These are phyloP conservation scores for Yasuhikotakia modesta DNA, from an alignment of 2,797 vertebrate species.

Conservation along the genomic window DNA sequence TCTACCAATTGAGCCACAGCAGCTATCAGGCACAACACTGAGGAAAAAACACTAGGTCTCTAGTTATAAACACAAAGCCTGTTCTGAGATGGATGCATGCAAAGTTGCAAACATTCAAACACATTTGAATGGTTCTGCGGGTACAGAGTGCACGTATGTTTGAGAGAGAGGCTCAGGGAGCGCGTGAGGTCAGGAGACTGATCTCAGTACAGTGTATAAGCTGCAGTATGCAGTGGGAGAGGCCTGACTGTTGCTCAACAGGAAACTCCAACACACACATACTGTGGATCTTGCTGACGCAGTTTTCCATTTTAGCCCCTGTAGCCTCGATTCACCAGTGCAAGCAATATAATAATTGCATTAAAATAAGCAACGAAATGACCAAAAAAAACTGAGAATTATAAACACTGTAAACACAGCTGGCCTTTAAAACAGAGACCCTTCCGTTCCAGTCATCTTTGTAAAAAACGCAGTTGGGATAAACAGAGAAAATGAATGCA, in stretches of 20 bases:
- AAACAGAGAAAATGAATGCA: not conserved
- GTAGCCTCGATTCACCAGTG: conserved; percentile 8
- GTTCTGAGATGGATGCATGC: not conserved
- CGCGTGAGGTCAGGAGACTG: conserved; percentile 20
- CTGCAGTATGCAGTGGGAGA: conserved; percentile 28
- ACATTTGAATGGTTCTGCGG: conserved; percentile 9
- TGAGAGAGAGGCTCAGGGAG: not conserved
- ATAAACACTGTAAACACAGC: not conserved
- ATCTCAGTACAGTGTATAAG: conserved; percentile 14
- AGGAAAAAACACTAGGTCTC: not conserved
- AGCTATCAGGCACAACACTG: too few species aligned
- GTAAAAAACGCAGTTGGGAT: conserved; percentile 9
- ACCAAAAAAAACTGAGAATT: not conserved
- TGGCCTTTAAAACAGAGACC: conserved; percentile 10
- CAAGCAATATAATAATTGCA: conserved; percentile 22
- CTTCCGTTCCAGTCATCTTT: conserved; percentile 9
- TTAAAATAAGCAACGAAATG: conserved; percentile 25
- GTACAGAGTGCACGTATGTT: not conserved
- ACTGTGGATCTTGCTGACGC: conserved; percentile 12
- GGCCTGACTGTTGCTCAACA: conserved; percentile 51
- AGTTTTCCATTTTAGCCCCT: conserved; percentile 34
- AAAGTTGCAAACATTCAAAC: conserved; percentile 7
- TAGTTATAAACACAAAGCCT: not conserved
- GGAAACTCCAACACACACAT: conserved; percentile 41
- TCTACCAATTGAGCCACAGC: too few species aligned